Percentiles rank a stretch among this genome's conserved stretches.
Evolutionary conservation across 1,140 invertebrate genomes (phyloP).

Genomic region (Drosophila pallidifrons): DNA sequence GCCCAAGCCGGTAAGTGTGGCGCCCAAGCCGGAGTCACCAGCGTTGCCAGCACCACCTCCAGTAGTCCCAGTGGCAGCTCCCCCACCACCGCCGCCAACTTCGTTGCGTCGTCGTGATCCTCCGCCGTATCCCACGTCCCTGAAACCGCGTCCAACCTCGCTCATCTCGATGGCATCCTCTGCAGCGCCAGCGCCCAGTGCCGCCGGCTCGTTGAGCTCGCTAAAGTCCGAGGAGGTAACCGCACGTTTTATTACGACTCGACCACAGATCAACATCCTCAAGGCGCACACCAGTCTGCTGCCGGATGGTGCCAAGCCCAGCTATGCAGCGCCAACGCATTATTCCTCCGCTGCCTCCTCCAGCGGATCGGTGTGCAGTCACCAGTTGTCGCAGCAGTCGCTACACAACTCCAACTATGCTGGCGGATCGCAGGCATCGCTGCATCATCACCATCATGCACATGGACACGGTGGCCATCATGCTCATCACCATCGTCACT

Average conservation of each 20-base stretch:
- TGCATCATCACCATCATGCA: constrained; percentile 58
- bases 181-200: constrained; percentile 48
- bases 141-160: constrained; percentile 85
- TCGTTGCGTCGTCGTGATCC: constrained; percentile 84
- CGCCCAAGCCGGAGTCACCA: constrained; percentile 45
- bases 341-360: constrained; percentile 73
- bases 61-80: neutral
- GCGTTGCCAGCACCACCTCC: constrained; percentile 21
- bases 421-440: constrained; percentile 67
- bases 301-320: constrained; percentile 85
- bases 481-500: constrained; percentile 24
- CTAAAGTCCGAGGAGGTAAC: constrained; percentile 87
- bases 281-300: constrained; percentile 88
- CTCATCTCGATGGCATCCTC: constrained; percentile 69
- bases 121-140: constrained; percentile 86
- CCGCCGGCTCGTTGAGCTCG: constrained; percentile 66
- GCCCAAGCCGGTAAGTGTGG: constrained; percentile 20
- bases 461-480: constrained; percentile 13
- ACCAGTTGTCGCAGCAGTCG: constrained; percentile 74
- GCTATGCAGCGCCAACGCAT: constrained; percentile 85
- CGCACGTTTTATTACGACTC: constrained; percentile 88
- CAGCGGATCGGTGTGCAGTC: constrained; percentile 73
- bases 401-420: constrained; percentile 77
- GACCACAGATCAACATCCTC: constrained; percentile 89
- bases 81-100: constrained; percentile 28